Conservation (phyloP, 2,797 vertebrate genomes). For the Cottoperca gobio region DNA sequence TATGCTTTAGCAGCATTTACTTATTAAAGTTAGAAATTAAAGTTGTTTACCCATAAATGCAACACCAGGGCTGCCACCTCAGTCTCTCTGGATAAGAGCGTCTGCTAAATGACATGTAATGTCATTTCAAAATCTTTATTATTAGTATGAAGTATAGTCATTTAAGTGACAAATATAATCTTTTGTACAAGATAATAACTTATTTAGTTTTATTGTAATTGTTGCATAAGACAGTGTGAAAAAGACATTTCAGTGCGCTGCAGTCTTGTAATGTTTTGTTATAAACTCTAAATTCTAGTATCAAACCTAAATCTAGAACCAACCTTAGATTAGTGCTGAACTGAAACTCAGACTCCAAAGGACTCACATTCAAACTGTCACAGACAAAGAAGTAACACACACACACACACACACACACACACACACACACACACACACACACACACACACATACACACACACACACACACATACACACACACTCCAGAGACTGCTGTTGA, state of each 20-base stretch:
- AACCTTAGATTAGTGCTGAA: background rate
- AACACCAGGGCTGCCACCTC: no score
- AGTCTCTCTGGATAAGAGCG: no score
- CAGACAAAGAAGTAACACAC: background rate
- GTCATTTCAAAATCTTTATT: no score
- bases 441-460: background rate
- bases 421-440: slow-evolving; percentile 16
- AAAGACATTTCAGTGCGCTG: no score
- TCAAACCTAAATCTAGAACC: background rate
- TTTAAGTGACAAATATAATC: background rate
- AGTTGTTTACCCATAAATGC: no score
- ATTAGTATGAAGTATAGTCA: no score
- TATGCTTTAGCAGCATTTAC: background rate
- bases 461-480: slow-evolving; percentile 11
- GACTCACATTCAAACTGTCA: slow-evolving; percentile 2
- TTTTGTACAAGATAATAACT: no score
- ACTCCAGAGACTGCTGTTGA: slow-evolving; percentile 9
- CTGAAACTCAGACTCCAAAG: background rate
- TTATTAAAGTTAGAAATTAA: background rate
- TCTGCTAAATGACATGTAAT: no score
- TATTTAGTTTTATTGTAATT: no score
- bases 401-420: slow-evolving; percentile 2
- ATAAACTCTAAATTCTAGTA: background rate
- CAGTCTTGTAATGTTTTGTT: background rate
- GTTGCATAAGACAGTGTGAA: no score